phyloP scores from a whole-genome alignment of 1,140 invertebrate genomes.

The Idris sp. region DNA sequence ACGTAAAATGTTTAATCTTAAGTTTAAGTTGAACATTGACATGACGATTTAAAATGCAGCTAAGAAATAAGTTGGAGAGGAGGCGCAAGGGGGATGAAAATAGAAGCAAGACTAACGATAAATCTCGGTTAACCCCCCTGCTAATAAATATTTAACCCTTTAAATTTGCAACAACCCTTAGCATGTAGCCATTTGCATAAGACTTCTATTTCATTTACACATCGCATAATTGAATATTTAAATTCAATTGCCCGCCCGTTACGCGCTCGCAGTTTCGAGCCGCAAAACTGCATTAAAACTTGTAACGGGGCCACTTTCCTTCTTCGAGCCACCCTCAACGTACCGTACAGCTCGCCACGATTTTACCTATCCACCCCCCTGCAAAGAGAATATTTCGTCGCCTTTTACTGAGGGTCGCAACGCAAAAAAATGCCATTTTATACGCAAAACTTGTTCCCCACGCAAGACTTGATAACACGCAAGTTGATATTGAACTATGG shows the following conservation, averaged over 20 bases:
- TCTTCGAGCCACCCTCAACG: constrained; percentile 67
- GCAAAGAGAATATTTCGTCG: constrained; percentile 71
- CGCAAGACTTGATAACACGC: constrained; percentile 32
- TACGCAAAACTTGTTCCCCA: constrained; percentile 26
- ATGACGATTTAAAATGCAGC: constrained; percentile 22
- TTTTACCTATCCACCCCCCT: constrained; percentile 63
- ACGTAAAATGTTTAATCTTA: too few relatives aligned
- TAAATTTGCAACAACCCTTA: constrained; percentile 79
- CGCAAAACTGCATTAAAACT: constrained; percentile 80
- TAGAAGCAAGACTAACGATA: constrained; percentile 67
- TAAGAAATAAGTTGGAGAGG: constrained; percentile 7
- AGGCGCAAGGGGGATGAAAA: constrained; percentile 35
- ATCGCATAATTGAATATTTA: constrained; percentile 81
- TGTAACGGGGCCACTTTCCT: constrained; percentile 79
- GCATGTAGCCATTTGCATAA: constrained; percentile 80
- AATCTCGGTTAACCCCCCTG: constrained; percentile 77
- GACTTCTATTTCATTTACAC: constrained; percentile 82
- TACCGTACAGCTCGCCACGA: constrained; percentile 51
- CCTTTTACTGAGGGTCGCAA: constrained; percentile 39
- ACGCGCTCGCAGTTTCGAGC: constrained; percentile 77
- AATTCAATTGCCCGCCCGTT: constrained; percentile 79
- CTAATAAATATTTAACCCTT: constrained; percentile 80
- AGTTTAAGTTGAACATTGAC: constrained; percentile 15
- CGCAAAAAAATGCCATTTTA: constrained; percentile 39
- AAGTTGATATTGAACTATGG: constrained; percentile 43